Base-by-base conservation (phyloP, 2,888 invertebrate genomes). In the Germaria angustata region DNA sequence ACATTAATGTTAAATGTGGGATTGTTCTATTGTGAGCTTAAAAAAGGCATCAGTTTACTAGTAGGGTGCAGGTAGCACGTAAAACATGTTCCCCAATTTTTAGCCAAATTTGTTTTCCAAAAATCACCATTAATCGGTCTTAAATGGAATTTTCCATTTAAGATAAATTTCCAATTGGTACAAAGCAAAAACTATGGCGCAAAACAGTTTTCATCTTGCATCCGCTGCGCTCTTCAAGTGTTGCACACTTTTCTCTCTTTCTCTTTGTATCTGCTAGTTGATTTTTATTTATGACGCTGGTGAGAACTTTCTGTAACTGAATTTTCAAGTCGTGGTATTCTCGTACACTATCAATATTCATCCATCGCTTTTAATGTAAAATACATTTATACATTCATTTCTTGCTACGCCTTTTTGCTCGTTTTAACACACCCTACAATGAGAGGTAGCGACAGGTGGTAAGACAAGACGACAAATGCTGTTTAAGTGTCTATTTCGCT, bases 141-240 rank as follows among this genome's bases (percentile, higher is more conserved):
- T n/a, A n/a, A n/a, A n/a, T n/a, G n/a, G n/a, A n/a, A n/a, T n/a
- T n/a, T n/a, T n/a, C n/a, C n/a, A n/a, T n/a, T n/a, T n/a, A n/a
- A n/a, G n/a, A n/a, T n/a, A n/a, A n/a, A n/a, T 82, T 82, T 82
- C 79, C 82, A 65, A 82, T 61, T 9, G 79, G 82, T 36, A 17
- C 34, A 11, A 1, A 51, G n/a, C 4, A 41, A 11, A 53, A 15
- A 22, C 15, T 9, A 32, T 39, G 55, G 34, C 44, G 24, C 44
- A 65, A 65, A 63, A 44, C 22, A 36, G 3, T 53, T 63, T 53
- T 53, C 17, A 15, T 63, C 41, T n/a, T 34, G 9, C 15, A 24
- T 2, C 39, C 39, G 7, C 17, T 20, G n/a, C 7, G 20, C 11
- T 53, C 11, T 34, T 11, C 9, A 36, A 39, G 15, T n/a, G 8